A percentile compares a stretch with the other conserved stretches of the same genome.
Evolutionary conservation across 2,888 invertebrate species (phyloP).

Genomic region (Hedya salicella): DNA sequence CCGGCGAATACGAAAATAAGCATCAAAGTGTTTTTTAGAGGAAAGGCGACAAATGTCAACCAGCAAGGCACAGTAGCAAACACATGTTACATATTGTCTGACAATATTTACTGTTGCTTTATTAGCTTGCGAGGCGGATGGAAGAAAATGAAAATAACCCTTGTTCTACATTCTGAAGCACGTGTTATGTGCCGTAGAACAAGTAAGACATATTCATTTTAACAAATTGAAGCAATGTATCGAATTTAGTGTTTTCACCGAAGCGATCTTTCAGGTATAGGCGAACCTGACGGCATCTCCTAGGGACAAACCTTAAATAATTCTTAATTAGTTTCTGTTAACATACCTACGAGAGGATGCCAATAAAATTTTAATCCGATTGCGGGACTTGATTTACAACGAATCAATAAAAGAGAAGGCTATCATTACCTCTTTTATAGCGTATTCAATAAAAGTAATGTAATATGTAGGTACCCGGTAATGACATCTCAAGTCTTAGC

Average conservation of each 20-base stretch:
- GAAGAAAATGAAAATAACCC: conserved; percentile 71
- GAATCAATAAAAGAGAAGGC: conserved; percentile 82
- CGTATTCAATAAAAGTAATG: conserved; percentile 82
- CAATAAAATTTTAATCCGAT: conserved; percentile 82
- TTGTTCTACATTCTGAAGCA: conserved; percentile 68
- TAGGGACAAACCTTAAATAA: conserved; percentile 53
- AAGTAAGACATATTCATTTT: conserved; percentile 60
- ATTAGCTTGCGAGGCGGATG: conserved; percentile 71
- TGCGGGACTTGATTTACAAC: conserved; percentile 81
- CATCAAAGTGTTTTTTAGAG: conserved; percentile 83
- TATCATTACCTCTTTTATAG: conserved; percentile 80
- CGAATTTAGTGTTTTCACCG: conserved; percentile 32
- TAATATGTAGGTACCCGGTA: conserved; percentile 58
- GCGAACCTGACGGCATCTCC: conserved; percentile 24
- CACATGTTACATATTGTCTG: conserved; percentile 82
- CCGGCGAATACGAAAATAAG: conserved; percentile 82
- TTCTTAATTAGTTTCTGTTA: conserved; percentile 70
- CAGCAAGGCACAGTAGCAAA: conserved; percentile 75
- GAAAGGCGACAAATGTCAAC: conserved; percentile 79
- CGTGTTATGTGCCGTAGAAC: conserved; percentile 55
- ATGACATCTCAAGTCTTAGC: conserved; percentile 58
- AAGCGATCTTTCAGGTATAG: conserved; percentile 30
- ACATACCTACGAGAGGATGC: conserved; percentile 70
- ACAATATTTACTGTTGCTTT: conserved; percentile 82
- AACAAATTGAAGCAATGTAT: conserved; percentile 55